Percentiles rank a stretch among this genome's conserved stretches.
Evolutionary conservation across 2,888 invertebrate genomes (phyloP).

Genomic region (Oithona nana): DNA sequence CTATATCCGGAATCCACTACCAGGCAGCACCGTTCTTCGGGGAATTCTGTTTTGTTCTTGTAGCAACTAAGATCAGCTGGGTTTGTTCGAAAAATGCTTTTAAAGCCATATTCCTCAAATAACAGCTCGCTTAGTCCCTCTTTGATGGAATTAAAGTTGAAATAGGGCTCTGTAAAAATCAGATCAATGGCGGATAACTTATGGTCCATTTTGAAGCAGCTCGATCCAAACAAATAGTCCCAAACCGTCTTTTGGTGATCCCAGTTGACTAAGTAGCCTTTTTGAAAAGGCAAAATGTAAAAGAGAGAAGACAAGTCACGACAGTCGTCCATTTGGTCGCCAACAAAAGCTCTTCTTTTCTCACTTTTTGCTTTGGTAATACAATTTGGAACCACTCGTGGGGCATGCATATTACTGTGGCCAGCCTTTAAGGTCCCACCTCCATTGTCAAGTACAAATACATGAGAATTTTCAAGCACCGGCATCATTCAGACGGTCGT

Average conservation of each 20-base stretch:
- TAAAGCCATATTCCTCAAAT: constrained; percentile 90
- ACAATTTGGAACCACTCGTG: constrained; percentile 71
- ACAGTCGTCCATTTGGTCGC: constrained; percentile 71
- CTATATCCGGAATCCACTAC: constrained; percentile 90
- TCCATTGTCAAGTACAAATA: constrained; percentile 70
- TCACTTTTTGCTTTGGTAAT: constrained; percentile 97
- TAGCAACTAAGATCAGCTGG: constrained; percentile 8
- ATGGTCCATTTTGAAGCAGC: constrained; percentile 55
- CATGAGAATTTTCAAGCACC: constrained; percentile 17
- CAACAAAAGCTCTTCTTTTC: constrained; percentile 75
- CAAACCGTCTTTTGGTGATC: constrained; percentile 86
- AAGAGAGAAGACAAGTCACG: constrained; percentile 84
- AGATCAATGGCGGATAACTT: constrained; percentile 45
- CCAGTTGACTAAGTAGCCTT: constrained; percentile 75
- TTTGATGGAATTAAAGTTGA: constrained; percentile 77
- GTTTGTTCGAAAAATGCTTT: constrained; percentile 55
- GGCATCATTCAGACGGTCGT: constrained; percentile 12
- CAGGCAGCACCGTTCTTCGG: constrained; percentile 42
- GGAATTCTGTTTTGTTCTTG: constrained; percentile 28
- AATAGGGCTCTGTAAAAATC: constrained; percentile 79
- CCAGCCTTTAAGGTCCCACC: constrained; percentile 70
- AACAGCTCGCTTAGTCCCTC: constrained; percentile 88
- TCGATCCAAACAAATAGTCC: constrained; percentile 81
- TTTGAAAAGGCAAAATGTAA: constrained; percentile 74
- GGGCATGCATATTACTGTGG: constrained; percentile 43